phyloP scores from a whole-genome alignment of 2,113 vertebrate genomes.

The Rhinogobius similis region DNA sequence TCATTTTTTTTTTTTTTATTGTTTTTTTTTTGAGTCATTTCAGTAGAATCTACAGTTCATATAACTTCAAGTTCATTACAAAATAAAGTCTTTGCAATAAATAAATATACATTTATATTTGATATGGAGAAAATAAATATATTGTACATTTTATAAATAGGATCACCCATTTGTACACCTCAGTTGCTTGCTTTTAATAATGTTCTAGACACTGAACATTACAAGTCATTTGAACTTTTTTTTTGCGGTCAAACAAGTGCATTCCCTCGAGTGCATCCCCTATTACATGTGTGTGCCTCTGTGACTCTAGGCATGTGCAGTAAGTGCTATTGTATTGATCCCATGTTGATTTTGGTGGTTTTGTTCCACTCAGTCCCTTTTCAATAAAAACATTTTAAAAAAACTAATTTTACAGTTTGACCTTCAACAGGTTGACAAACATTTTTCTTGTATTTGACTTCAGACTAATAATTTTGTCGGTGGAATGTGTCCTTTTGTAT shows the following conservation, averaged over 20 bases:
- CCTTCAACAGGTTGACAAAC: constrained; percentile 13
- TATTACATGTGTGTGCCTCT: constrained; percentile 41
- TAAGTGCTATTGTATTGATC: constrained; percentile 70
- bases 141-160: constrained; percentile 99
- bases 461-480: constrained; percentile 8
- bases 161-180: constrained; percentile 93
- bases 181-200: constrained; percentile 88
- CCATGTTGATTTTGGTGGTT: constrained; percentile 44
- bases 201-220: constrained; percentile 80
- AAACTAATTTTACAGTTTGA: constrained; percentile 11
- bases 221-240: constrained; percentile 74
- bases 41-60: constrained; percentile 82
- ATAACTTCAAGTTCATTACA: constrained; percentile 83
- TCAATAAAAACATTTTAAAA: constrained; percentile 22
- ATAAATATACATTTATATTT: constrained; percentile 99
- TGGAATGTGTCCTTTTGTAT: constrained; percentile 47
- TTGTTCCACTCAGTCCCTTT: constrained; percentile 31
- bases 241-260: constrained; percentile 63
- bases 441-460: constrained; percentile 17
- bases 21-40: constrained; percentile 68
- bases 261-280: constrained; percentile 51
- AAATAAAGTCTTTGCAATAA: constrained; percentile 95
- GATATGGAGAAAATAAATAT: constrained; percentile 99
- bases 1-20: constrained; percentile 58
- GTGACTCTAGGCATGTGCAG: constrained; percentile 42